Percentiles rank a stretch among this genome's conserved stretches.
These are phyloP conservation scores for Hypsopygia costalis DNA, from an alignment of 2,888 invertebrate genomes.

Conservation along the genomic window DNA sequence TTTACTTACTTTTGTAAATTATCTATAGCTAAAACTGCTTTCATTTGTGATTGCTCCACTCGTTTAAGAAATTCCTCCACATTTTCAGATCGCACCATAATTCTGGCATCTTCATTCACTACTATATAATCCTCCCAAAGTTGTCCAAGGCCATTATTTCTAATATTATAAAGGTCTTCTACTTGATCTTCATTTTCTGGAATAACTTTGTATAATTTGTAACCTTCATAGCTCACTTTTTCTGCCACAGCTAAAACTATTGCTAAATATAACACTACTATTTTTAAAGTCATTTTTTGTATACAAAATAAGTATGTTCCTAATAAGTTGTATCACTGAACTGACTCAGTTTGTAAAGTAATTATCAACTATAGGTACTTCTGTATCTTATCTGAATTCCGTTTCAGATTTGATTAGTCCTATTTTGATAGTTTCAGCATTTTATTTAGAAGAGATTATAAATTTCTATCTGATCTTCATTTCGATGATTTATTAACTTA, in stretches of 20 bases:
- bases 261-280: slow-evolving; percentile 22
- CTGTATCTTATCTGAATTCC: too few relatives aligned
- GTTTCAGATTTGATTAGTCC: too few relatives aligned
- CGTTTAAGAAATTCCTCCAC: slow-evolving; percentile 30
- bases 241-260: slow-evolving; percentile 20
- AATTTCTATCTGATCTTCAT: too few relatives aligned
- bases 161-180: slow-evolving; percentile 57
- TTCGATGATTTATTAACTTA: too few relatives aligned
- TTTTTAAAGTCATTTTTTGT: slow-evolving; percentile 31
- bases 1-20: slow-evolving; percentile 55
- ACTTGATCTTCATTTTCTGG: slow-evolving; percentile 72
- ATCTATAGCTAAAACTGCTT: slow-evolving; percentile 35
- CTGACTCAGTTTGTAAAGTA: too few relatives aligned
- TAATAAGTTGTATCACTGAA: too few relatives aligned
- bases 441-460: too few relatives aligned
- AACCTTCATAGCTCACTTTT: slow-evolving; percentile 71
- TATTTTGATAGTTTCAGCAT: too few relatives aligned
- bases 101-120: slow-evolving; percentile 48
- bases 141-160: slow-evolving; percentile 50
- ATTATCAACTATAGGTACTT: too few relatives aligned
- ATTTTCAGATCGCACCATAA: slow-evolving; percentile 49
- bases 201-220: slow-evolving; percentile 78
- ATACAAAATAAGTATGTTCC: too few relatives aligned
- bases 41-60: slow-evolving; percentile 27
- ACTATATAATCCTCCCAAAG: slow-evolving; percentile 53